Conservation (phyloP, 1,140 invertebrate genomes). For the Tenebrio molitor region DNA sequence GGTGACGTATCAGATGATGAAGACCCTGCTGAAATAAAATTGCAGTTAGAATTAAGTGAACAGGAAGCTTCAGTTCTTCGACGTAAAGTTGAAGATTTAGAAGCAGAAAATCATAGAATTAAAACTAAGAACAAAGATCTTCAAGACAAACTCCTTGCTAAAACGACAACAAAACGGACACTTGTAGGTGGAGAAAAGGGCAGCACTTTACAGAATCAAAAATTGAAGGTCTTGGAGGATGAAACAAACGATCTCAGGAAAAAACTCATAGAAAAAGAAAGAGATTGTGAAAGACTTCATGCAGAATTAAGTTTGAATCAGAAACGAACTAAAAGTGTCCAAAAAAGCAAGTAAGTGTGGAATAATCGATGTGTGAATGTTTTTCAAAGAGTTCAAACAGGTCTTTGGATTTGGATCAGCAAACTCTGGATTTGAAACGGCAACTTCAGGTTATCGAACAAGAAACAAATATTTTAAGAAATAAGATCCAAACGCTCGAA, state of each 20-base stretch:
- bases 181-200: constrained; percentile 64
- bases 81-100: constrained; percentile 87
- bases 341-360: constrained; percentile 73
- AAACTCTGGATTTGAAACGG: constrained; percentile 77
- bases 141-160: constrained; percentile 75
- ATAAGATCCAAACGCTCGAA: constrained; percentile 77
- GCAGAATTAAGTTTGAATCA: constrained; percentile 76
- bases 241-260: constrained; percentile 81
- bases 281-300: constrained; percentile 82
- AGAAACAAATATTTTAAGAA: constrained; percentile 76
- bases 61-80: constrained; percentile 86
- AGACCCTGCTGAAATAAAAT: constrained; percentile 80
- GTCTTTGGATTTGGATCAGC: constrained; percentile 73
- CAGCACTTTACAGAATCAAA: constrained; percentile 73
- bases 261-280: constrained; percentile 86
- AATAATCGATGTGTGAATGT: not conserved
- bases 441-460: constrained; percentile 82
- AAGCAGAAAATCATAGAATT: constrained; percentile 82
- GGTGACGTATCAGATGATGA: constrained; percentile 84
- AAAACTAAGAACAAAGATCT: constrained; percentile 83
- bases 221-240: constrained; percentile 78
- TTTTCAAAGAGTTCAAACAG: constrained; percentile 62
- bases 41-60: constrained; percentile 90
- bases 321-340: constrained; percentile 73
- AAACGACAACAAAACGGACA: constrained; percentile 63